Base-by-base conservation (phyloP, 2,113 vertebrate genomes). In the Hippocampus abdominalis region DNA sequence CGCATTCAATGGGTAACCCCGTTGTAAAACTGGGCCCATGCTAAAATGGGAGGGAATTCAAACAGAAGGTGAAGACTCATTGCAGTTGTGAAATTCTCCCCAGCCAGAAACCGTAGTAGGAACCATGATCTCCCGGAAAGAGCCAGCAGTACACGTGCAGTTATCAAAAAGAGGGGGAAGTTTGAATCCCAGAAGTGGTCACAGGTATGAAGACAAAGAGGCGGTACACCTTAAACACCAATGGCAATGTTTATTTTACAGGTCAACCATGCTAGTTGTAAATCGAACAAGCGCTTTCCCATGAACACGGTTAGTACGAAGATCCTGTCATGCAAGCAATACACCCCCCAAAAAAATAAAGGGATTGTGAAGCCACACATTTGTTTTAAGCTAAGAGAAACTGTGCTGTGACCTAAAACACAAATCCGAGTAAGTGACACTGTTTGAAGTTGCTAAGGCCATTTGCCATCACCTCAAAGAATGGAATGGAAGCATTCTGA, bases 121-220 rank as follows among this genome's bases (percentile, higher is more conserved):
- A 80, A 79, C 76, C 74, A 68, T 1, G 40, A 79, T 79, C 76
- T 79, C 72, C 73, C 81, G 79, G 66, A 72, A 88, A 85, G 62
- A 78, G 71, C 83, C 75, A 79, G 83, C 78, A 84, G 78, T 36
- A 36, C 53, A 66, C 81, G 84, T 90, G 89, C 89, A 76, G 84
- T 90, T 91, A 90, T 87, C 76, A 74, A 70, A 67, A 74, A 78
- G 54, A 83, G 77, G 72, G 56, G 64, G 65, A 63, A 78, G 49
- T 69, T 76, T 46, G 70, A 74, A 78, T 69, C 72, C 32, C 4
- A 69, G 13, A 64, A 74, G 69, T 73, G 68, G 66, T 64, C 81
- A 63, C 69, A 23, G 66, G 60, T 78, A 73, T 51, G 54, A 71
- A 62, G 13, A 59, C 15, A 6, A 59, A 76, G 70, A 56, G 68